A percentile compares a stretch with the other conserved stretches of the same genome.
phyloP scores from a whole-genome alignment of 2,888 invertebrate species.

The Heliconius hortense region DNA sequence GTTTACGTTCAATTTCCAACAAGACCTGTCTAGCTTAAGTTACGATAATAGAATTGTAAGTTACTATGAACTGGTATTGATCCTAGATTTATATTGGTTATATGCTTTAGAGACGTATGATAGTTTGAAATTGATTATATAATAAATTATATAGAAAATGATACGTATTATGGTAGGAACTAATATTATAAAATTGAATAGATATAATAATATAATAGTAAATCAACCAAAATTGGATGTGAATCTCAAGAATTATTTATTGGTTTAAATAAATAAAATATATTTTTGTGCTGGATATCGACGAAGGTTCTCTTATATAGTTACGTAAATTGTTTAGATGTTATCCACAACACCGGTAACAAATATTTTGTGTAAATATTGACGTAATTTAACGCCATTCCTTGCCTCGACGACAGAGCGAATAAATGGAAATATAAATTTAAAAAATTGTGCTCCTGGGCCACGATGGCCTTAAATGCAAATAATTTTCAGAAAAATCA shows the following conservation, averaged over 20 bases:
- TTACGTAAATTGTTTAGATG: too few species aligned
- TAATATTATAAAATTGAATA: background rate
- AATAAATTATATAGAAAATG: background rate
- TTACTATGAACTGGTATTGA: conserved; percentile 1
- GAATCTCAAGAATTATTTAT: background rate
- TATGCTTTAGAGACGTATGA: background rate
- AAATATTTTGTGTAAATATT: too few species aligned
- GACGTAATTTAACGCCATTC: too few species aligned
- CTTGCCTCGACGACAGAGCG: too few species aligned
- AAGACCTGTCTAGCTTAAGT: conserved; percentile 17
- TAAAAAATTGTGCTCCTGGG: too few species aligned
- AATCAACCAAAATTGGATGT: background rate
- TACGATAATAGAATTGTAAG: conserved; percentile 11
- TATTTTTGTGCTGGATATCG: too few species aligned
- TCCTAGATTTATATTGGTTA: background rate
- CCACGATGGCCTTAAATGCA: too few species aligned
- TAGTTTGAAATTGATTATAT: background rate
- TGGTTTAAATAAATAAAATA: too few species aligned
- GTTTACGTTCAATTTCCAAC: conserved; percentile 24
- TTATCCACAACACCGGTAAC: too few species aligned
- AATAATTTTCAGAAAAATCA: background rate
- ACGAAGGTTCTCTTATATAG: too few species aligned
- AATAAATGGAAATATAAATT: too few species aligned
- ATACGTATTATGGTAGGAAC: background rate
- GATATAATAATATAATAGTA: background rate